Percentiles rank a stretch among this genome's conserved stretches.
Conservation (phyloP, 2,888 invertebrate species). For the Podabrus alpinus region DNA sequence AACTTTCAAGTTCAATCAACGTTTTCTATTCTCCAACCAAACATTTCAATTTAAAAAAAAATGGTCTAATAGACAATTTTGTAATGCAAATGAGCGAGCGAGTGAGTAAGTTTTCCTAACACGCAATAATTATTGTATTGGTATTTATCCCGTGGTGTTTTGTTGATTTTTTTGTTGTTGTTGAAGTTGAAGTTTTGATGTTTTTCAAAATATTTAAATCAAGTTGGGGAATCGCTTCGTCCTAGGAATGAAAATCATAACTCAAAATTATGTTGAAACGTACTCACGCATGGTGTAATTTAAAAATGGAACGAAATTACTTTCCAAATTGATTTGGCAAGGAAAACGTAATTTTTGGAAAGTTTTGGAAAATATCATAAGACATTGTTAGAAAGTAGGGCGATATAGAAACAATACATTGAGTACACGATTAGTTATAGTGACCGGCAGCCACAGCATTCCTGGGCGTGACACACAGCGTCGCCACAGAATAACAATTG, state of each 20-base stretch:
- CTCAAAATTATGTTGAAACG: not conserved
- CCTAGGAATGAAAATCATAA: not conserved
- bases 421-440: conserved; percentile 39
- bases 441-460: conserved; percentile 46
- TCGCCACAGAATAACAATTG: conserved; percentile 52
- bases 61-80: too few species aligned
- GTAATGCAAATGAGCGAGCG: too few species aligned
- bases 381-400: conserved; percentile 27
- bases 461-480: conserved; percentile 53
- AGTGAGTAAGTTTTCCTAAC: too few species aligned
- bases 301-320: not conserved
- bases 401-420: conserved; percentile 32
- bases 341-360: not conserved
- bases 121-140: too few species aligned
- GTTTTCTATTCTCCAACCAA: not conserved
- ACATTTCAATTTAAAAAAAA: not conserved
- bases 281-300: not conserved
- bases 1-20: not conserved
- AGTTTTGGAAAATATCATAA: conserved; percentile 12
- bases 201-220: too few species aligned
- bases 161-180: too few species aligned
- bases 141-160: too few species aligned
- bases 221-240: not conserved
- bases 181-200: too few species aligned
- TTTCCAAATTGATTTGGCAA: not conserved